phyloP scores from a whole-genome alignment of 2,797 vertebrate genomes.

The Psittacula echo region DNA sequence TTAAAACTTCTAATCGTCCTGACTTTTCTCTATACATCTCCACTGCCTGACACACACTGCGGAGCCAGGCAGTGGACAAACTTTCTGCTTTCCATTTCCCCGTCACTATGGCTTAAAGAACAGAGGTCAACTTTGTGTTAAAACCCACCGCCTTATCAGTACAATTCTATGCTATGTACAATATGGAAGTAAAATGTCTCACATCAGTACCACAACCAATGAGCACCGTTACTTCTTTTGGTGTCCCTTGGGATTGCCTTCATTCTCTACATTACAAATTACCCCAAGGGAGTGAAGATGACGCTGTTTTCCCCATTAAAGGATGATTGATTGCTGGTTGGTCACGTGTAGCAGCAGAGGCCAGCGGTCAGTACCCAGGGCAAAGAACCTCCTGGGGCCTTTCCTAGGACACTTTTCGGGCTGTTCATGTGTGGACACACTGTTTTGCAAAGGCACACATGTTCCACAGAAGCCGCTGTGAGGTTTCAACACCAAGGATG shows the following conservation, averaged over 20 bases:
- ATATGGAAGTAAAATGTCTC: background rate
- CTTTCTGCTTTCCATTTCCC: background rate
- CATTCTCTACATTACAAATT: background rate
- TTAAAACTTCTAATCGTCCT: background rate
- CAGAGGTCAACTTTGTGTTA: background rate
- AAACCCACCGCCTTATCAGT: background rate
- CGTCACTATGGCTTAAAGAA: background rate
- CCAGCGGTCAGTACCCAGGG: background rate
- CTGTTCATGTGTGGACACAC: too few species aligned
- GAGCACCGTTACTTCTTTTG: background rate
- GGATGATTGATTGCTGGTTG: background rate
- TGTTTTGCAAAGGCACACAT: fast-evolving
- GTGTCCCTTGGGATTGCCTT: background rate
- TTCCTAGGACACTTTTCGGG: background rate
- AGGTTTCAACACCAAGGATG: background rate
- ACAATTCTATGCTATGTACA: fast-evolving
- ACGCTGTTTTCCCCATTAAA: background rate
- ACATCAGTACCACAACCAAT: background rate
- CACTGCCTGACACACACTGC: background rate
- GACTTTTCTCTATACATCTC: background rate
- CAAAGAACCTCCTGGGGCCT: background rate
- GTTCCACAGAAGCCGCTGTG: background rate
- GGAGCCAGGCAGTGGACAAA: background rate
- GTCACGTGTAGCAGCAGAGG: background rate
- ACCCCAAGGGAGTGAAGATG: background rate